These are phyloP conservation scores for Amblyopsis rosae DNA, from an alignment of 2,113 vertebrate genomes.

Conservation along the genomic window DNA sequence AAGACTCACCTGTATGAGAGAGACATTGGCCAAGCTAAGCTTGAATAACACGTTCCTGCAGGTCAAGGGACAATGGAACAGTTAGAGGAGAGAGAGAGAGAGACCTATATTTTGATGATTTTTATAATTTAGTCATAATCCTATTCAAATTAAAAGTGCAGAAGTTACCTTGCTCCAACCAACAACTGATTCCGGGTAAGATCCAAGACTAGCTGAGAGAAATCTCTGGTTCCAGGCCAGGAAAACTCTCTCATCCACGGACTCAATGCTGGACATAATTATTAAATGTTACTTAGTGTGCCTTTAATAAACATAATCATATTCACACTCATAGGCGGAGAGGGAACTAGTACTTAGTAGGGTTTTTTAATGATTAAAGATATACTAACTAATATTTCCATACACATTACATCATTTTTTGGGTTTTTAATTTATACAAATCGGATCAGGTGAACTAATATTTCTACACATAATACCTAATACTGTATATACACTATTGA, in stretches of 20 bases:
- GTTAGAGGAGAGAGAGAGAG: background rate
- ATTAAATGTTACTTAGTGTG: background rate
- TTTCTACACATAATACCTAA: too few species aligned
- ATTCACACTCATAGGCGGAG: background rate
- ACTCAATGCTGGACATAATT: conserved; percentile 79
- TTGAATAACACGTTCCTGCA: conserved; percentile 96
- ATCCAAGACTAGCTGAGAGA: conserved; percentile 92
- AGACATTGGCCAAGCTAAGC: conserved; percentile 88
- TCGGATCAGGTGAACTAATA: too few species aligned
- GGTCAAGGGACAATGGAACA: conserved; percentile 7
- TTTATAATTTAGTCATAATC: background rate
- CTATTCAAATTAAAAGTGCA: background rate
- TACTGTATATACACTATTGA: too few species aligned
- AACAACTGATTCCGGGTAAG: conserved; percentile 91
- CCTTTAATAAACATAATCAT: too few species aligned
- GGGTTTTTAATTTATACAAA: too few species aligned
- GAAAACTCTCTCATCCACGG: conserved; percentile 91
- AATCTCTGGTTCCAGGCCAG: conserved; percentile 86
- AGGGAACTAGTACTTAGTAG: background rate
- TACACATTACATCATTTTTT: too few species aligned
- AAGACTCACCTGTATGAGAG: conserved; percentile 90
- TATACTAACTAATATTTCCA: too few species aligned
- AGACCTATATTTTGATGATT: background rate
- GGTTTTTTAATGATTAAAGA: too few species aligned
- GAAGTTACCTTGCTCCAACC: conserved; percentile 91